These are phyloP conservation scores for Drosophila nikananu DNA, from an alignment of 1,140 invertebrate genomes.

Conservation along the genomic window DNA sequence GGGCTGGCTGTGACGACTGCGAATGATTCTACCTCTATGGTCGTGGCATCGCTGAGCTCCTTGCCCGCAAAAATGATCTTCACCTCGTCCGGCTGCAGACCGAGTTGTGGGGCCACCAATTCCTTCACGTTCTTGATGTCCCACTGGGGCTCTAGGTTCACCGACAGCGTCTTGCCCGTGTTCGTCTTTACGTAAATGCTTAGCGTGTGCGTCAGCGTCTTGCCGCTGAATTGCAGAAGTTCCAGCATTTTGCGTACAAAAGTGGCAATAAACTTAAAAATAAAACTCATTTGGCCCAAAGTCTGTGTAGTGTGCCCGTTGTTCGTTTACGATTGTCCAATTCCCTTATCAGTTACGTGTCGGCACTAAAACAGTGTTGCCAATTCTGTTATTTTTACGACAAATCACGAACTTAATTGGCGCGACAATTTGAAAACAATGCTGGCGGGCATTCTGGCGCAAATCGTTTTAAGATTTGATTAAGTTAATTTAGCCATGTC, in stretches of 20 bases:
- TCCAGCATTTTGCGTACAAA: slow-evolving; percentile 88
- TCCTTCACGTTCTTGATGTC: slow-evolving; percentile 91
- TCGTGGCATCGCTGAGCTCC: slow-evolving; percentile 90
- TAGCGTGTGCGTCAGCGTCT: slow-evolving; percentile 88
- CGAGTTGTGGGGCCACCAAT: slow-evolving; percentile 89
- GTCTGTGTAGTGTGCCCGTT: background rate
- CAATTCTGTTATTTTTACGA: background rate
- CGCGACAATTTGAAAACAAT: background rate
- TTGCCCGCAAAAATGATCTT: slow-evolving; percentile 95
- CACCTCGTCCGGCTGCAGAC: slow-evolving; percentile 89
- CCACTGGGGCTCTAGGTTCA: slow-evolving; percentile 91
- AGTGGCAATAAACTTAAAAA: slow-evolving; percentile 86
- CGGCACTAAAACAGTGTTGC: background rate
- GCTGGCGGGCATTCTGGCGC: background rate
- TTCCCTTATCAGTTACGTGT: background rate
- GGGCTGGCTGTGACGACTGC: no score
- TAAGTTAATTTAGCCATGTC: no score
- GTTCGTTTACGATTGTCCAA: background rate
- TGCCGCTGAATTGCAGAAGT: slow-evolving; percentile 88
- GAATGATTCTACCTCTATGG: slow-evolving; percentile 87
- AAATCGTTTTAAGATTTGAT: no score
- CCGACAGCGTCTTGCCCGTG: slow-evolving; percentile 88
- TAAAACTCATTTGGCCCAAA: slow-evolving; percentile 86
- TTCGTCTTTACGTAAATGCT: slow-evolving; percentile 91
- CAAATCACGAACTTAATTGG: background rate